phyloP scores from a whole-genome alignment of 2,797 vertebrate genomes.

The Gadopsis marmoratus region DNA sequence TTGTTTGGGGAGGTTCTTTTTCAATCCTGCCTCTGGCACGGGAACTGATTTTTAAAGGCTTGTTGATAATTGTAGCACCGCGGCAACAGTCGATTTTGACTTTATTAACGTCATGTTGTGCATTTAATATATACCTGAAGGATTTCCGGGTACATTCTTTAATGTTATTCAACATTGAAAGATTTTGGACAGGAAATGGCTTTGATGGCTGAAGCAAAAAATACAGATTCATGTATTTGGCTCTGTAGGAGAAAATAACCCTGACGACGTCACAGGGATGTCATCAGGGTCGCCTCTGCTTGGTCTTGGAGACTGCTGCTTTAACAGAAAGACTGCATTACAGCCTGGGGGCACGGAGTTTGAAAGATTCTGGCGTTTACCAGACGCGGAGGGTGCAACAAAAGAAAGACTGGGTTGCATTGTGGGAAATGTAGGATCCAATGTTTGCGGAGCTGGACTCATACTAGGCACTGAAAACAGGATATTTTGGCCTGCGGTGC shows the following conservation, averaged over 20 bases:
- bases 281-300: neutral
- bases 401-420: conserved; percentile 13
- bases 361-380: neutral
- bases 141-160: neutral
- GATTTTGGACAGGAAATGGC: neutral
- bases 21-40: conserved; percentile 45
- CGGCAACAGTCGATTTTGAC: conserved; percentile 6
- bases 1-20: conserved; percentile 43
- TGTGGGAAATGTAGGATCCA: conserved; percentile 10
- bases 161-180: neutral
- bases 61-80: conserved; percentile 17
- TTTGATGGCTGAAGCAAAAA: neutral
- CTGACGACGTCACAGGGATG: neutral
- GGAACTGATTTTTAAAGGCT: conserved; percentile 52
- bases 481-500: neutral
- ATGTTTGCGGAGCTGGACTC: neutral
- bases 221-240: neutral
- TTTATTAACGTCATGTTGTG: conserved; percentile 6
- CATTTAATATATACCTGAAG: neutral
- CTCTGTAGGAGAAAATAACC: neutral
- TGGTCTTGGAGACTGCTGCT: neutral
- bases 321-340: neutral
- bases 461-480: fast-evolving
- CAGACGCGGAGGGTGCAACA: neutral
- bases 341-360: neutral